These are phyloP conservation scores for Rhogogaster chlorosoma DNA, from an alignment of 2,888 invertebrate species.

Conservation along the genomic window DNA sequence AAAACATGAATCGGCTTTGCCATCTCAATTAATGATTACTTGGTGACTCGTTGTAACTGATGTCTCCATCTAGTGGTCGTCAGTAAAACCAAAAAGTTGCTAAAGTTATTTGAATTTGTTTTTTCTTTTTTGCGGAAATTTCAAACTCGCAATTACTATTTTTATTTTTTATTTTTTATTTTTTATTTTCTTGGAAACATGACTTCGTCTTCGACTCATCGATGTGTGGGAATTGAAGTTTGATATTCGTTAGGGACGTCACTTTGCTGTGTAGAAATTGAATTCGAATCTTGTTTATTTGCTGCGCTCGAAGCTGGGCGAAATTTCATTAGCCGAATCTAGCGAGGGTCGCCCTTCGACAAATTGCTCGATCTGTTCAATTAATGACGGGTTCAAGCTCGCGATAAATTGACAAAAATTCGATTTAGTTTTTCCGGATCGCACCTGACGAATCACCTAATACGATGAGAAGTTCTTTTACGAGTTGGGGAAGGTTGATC, in stretches of 20 bases:
- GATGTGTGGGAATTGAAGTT: not conserved
- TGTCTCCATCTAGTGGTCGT: slow-evolving; percentile 17
- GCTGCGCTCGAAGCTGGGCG: not conserved
- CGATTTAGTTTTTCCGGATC: slow-evolving; percentile 12
- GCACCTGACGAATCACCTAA: not conserved
- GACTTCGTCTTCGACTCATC: not conserved
- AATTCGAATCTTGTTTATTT: slow-evolving; percentile 17
- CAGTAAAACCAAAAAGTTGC: not conserved
- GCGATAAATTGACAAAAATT: slow-evolving; percentile 43
- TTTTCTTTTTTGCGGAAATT: not conserved
- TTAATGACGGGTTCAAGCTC: slow-evolving; percentile 32
- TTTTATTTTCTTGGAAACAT: not conserved
- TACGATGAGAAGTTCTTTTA: not conserved
- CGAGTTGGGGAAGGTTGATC: not conserved
- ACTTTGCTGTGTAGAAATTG: not conserved
- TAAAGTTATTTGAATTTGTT: not conserved
- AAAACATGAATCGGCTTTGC: slow-evolving; percentile 19
- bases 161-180: not conserved
- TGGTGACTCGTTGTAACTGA: not conserved
- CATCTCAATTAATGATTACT: not conserved
- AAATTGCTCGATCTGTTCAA: slow-evolving; percentile 20
- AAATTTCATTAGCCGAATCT: slow-evolving; percentile 29
- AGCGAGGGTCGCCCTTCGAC: slow-evolving; percentile 19
- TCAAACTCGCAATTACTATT: not conserved
- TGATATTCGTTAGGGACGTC: not conserved